Evolutionary conservation across 2,888 invertebrate species (phyloP).

Genomic region (Aquatica leii): DNA sequence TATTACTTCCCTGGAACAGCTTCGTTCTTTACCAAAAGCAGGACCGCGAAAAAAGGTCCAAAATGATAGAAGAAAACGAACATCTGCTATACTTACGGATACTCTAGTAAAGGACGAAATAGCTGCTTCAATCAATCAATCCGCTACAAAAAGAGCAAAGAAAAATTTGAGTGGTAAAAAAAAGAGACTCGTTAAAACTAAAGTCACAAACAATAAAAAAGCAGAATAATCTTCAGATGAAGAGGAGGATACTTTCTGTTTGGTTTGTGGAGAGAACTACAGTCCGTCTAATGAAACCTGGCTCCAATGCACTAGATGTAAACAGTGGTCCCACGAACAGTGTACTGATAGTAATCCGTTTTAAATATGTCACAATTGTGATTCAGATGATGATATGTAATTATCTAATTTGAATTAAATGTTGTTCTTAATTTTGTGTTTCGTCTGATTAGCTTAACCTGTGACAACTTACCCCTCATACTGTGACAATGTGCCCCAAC

Average conservation of each 20-base stretch:
- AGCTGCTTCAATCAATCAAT: no score
- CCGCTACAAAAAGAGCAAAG: neutral
- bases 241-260: constrained; percentile 17
- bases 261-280: constrained; percentile 16
- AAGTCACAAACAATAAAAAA: neutral
- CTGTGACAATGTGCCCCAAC: no score
- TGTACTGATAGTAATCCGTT: constrained; percentile 6
- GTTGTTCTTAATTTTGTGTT: no score
- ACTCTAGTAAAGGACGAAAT: neutral
- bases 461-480: no score
- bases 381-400: no score
- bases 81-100: neutral
- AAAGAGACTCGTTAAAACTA: no score
- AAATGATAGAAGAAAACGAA: neutral
- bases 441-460: no score
- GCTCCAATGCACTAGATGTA: constrained; percentile 16
- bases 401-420: no score
- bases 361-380: no score
- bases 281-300: constrained; percentile 12
- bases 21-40: constrained; percentile 5
- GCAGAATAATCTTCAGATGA: constrained; percentile 11
- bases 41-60: neutral
- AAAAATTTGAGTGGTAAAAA: neutral
- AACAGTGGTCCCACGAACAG: constrained; percentile 13
- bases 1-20: neutral